Evolutionary conservation across 2,113 vertebrate species (phyloP).

Genomic region (Syrmaticus mikado): DNA sequence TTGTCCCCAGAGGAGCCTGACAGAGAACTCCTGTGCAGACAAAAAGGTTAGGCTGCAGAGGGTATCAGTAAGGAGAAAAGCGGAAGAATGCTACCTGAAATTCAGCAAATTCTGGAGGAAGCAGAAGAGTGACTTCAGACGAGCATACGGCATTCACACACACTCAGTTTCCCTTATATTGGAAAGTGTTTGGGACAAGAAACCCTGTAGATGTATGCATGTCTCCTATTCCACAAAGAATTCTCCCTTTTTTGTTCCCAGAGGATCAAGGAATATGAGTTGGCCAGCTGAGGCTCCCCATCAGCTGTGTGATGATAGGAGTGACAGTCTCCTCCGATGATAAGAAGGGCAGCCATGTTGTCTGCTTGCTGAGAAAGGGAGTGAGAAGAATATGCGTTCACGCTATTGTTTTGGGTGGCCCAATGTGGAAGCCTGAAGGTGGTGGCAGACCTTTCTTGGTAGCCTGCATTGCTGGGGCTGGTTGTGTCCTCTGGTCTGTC

Average conservation of each 20-base stretch:
- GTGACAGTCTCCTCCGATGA: too few species aligned
- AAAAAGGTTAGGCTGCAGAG: background rate
- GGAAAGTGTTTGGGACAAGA: background rate
- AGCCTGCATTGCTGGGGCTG: background rate
- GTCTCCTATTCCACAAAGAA: background rate
- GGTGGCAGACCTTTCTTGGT: background rate
- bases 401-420: background rate
- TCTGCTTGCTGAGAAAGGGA: background rate
- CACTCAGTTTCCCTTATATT: background rate
- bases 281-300: background rate
- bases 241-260: background rate
- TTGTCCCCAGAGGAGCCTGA: background rate
- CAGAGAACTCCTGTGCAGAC: background rate
- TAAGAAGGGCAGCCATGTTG: background rate
- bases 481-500: background rate
- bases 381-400: background rate
- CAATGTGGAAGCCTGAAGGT: background rate
- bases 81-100: background rate
- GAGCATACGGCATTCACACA: background rate
- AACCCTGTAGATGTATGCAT: background rate
- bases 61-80: background rate
- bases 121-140: background rate
- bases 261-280: background rate
- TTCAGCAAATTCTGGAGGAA: background rate
- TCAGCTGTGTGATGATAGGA: background rate